Conservation (phyloP, 2,113 vertebrate species). For the Poecilia latipinna region DNA sequence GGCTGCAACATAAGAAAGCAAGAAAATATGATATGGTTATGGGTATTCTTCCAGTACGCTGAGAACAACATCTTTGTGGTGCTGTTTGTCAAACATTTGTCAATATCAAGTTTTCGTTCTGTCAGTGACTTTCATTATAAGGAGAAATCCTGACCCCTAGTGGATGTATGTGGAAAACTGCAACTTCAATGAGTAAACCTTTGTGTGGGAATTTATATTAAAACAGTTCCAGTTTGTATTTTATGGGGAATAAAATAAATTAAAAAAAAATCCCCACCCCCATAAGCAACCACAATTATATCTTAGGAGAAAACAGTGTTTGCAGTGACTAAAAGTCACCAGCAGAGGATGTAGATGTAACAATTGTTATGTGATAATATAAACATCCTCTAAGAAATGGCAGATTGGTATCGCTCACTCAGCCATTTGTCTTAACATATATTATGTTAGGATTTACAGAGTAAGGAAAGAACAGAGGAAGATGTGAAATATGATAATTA, state of each 20-base stretch:
- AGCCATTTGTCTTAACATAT: neutral
- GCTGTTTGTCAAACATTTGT: neutral
- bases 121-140: neutral
- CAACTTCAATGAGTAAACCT: neutral
- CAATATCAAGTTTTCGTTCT: neutral
- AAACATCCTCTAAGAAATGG: neutral
- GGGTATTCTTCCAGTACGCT: neutral
- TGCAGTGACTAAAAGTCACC: constrained; percentile 6
- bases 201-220: neutral
- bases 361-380: neutral
- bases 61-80: neutral
- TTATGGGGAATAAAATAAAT: neutral
- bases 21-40: neutral
- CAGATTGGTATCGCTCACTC: neutral
- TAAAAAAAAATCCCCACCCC: too few relatives aligned
- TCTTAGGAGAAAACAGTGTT: neutral
- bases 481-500: neutral
- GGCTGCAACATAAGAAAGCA: too few relatives aligned
- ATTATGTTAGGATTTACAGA: neutral
- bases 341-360: constrained; percentile 13
- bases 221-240: neutral
- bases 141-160: constrained; percentile 1
- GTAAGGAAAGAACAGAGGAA: neutral
- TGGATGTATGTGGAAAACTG: neutral
- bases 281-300: too few relatives aligned